A percentile compares a stretch with the other conserved stretches of the same genome.
These are phyloP conservation scores for Tachina grossa DNA, from an alignment of 2,888 invertebrate genomes.

Conservation along the genomic window DNA sequence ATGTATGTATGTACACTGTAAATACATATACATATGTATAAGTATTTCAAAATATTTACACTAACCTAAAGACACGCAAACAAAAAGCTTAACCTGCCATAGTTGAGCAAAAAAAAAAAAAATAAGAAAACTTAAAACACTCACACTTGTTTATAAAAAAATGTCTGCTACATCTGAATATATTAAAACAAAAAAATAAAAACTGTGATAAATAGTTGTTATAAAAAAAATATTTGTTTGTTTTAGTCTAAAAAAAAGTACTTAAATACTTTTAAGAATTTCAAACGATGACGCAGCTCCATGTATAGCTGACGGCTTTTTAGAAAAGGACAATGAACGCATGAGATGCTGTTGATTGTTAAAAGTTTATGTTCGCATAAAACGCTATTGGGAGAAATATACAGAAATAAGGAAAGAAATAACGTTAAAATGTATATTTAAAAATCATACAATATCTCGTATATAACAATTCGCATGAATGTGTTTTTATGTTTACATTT, in stretches of 20 bases:
- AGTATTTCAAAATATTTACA: slow-evolving; percentile 63
- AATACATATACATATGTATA: not conserved
- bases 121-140: slow-evolving; percentile 34
- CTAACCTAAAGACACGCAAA: slow-evolving; percentile 74
- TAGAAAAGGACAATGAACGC: slow-evolving; percentile 66
- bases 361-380: not conserved
- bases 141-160: slow-evolving; percentile 24
- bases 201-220: not conserved
- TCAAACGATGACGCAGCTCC: not conserved
- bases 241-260: slow-evolving; percentile 48
- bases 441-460: too few species aligned
- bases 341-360: slow-evolving; percentile 49
- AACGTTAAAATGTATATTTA: too few species aligned
- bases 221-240: slow-evolving; percentile 28
- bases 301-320: slow-evolving; percentile 39
- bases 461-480: too few species aligned
- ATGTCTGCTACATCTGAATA: slow-evolving; percentile 33
- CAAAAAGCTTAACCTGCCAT: slow-evolving; percentile 66
- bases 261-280: slow-evolving; percentile 47
- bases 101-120: slow-evolving; percentile 13
- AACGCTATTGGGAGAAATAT: too few species aligned
- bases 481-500: too few species aligned
- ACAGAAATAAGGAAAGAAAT: too few species aligned
- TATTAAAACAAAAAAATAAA: slow-evolving; percentile 12
- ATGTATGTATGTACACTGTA: too few species aligned